Conservation (phyloP, 2,888 invertebrate species). For the Helicoverpa assulta region DNA sequence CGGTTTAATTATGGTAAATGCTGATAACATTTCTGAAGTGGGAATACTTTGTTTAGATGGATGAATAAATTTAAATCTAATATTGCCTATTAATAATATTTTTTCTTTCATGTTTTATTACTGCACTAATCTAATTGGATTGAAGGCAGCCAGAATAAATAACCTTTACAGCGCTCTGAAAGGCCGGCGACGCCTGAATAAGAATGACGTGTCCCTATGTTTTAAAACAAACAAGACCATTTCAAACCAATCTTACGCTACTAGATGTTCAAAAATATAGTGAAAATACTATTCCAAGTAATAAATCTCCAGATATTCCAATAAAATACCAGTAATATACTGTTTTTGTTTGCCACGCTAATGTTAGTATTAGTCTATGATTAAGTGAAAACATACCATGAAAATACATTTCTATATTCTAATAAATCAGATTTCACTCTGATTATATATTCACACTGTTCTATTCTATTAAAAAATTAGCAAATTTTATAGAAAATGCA, state of each 20-base stretch:
- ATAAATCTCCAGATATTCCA: background rate
- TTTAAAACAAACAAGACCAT: conserved; percentile 17
- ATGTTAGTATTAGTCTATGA: conserved; percentile 32
- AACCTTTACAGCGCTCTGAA: conserved; percentile 54
- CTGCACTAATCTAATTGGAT: background rate
- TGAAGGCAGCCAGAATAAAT: conserved; percentile 18
- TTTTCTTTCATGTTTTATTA: background rate
- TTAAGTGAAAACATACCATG: conserved; percentile 71
- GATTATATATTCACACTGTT: conserved; percentile 50
- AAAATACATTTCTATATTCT: conserved; percentile 70
- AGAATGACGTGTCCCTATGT: conserved; percentile 80
- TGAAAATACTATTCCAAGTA: background rate
- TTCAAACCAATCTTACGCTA: background rate
- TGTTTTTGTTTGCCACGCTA: conserved; percentile 49
- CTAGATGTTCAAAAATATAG: background rate
- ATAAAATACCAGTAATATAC: conserved; percentile 7
- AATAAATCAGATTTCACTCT: conserved; percentile 57
- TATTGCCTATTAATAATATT: background rate
- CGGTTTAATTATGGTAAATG: conserved; percentile 7
- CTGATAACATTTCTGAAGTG: background rate
- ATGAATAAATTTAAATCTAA: background rate
- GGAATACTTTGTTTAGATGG: background rate
- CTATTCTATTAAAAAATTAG: conserved; percentile 51
- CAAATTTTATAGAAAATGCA: conserved; percentile 40
- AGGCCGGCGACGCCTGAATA: conserved; percentile 60